Base-by-base conservation (phyloP, 2,113 vertebrate genomes). In the Oncorhynchus gorbuscha region DNA sequence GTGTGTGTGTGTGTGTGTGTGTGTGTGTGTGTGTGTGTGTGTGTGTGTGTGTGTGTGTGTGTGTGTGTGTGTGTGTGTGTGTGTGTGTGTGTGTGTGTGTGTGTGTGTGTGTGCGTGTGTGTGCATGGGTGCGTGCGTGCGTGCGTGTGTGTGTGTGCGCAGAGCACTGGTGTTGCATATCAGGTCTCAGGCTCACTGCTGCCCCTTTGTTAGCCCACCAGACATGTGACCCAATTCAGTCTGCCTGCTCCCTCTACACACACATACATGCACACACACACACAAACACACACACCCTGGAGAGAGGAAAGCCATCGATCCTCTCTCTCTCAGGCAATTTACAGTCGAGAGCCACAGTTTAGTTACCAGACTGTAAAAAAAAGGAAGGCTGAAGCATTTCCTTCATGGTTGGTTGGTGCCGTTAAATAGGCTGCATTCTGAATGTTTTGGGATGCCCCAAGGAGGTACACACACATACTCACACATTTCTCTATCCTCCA, bases 291-390 rank as follows among this genome's bases (percentile, higher is more conserved):
- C 30, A 24, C 30, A 11, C n/a, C 18, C 28, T n/a, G 8, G 22
- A 75, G 64, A 32, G 79, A 35, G 49, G 72, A 84, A 67, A 73
- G 28, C 51, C 76, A 79, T 85, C 61, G 76, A 80, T 79, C 59
- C 28, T 74, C 71, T 69, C 35, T 45, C 39, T 48, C 28, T 59
- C 18, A 49, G 30, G 61, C 62, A 26, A 35, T 67, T 58, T 75
- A 45, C 78, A 59, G 71, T 45, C 0, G 35, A 77, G 22, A 58
- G 22, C 18, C 55, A 28, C 30, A 48, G 13, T 72, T 74, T 55
- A 83, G 77, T 82, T 70, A 71, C 28, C 67, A 39, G 22, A 74
- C 62, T 74, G 26, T 64, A 45, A 81, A 65, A 81, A 81, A 81
- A 61, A 66, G 32, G 64, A 67, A 75, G n/a, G 18, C 58, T 35